Percentiles rank a stretch among this genome's conserved stretches.
Conservation (phyloP, 2,797 vertebrate genomes). For the Leuciscus waleckii region DNA sequence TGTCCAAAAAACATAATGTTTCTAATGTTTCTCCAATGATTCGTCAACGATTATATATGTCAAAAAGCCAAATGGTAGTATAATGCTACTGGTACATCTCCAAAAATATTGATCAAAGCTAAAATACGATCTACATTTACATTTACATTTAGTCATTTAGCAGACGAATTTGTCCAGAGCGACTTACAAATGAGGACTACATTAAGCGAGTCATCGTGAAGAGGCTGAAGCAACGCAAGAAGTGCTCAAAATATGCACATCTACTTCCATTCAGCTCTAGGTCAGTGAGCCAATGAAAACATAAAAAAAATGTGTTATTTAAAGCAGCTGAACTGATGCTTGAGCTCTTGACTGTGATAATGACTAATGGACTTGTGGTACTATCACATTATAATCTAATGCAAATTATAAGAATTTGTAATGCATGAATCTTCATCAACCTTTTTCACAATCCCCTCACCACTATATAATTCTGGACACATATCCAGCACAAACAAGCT, state of each 20-base stretch:
- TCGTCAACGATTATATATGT: too few species aligned
- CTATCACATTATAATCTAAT: conserved; percentile 56
- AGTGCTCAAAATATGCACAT: too few species aligned
- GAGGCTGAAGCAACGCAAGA: too few species aligned
- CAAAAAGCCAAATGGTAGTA: neutral
- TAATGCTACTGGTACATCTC: neutral
- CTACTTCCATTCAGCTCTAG: neutral
- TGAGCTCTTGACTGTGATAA: conserved; percentile 51
- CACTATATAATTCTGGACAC: conserved; percentile 19
- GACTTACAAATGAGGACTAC: too few species aligned
- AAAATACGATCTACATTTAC: neutral
- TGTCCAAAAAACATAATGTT: neutral
- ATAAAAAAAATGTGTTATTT: neutral
- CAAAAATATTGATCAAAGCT: neutral
- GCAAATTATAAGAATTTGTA: conserved; percentile 13
- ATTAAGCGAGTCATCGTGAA: too few species aligned
- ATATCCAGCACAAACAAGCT: conserved; percentile 1
- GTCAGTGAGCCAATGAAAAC: neutral
- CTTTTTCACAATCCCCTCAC: conserved; percentile 40
- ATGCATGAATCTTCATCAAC: conserved; percentile 32
- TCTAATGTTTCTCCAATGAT: neutral
- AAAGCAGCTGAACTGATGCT: neutral
- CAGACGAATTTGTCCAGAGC: too few species aligned
- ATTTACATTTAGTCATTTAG: too few species aligned
- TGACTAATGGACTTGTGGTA: conserved; percentile 62